Percentiles rank a stretch among this genome's conserved stretches.
These are phyloP conservation scores for Tiliqua scincoides DNA, from an alignment of 2,113 vertebrate genomes.

Conservation along the genomic window DNA sequence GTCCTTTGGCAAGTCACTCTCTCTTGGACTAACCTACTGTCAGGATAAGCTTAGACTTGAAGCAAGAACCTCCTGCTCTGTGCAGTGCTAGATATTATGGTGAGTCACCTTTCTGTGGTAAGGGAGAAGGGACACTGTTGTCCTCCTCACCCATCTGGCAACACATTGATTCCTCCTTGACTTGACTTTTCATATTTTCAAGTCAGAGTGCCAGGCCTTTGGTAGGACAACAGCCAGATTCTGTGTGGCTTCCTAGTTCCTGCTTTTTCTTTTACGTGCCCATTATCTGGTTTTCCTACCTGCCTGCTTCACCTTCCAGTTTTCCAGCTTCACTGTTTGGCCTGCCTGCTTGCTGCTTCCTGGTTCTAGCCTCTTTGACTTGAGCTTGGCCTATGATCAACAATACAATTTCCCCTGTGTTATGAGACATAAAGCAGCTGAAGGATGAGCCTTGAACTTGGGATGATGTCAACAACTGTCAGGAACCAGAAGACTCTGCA, in stretches of 20 bases:
- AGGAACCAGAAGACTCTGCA: too few species aligned
- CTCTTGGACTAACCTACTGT: background rate
- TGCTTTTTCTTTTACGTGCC: too few species aligned
- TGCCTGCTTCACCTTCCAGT: background rate
- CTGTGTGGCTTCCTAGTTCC: background rate
- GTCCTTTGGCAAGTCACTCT: background rate
- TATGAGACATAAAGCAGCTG: background rate
- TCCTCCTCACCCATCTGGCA: background rate
- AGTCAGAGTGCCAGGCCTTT: background rate
- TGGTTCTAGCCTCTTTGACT: background rate
- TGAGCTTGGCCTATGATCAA: background rate
- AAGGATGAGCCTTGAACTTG: too few species aligned
- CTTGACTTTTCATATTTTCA: background rate
- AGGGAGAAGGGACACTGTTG: background rate
- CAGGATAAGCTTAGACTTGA: background rate
- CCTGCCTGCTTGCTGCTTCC: background rate
- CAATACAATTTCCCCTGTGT: background rate
- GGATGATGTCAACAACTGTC: too few species aligned
- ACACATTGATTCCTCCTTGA: background rate
- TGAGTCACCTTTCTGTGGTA: background rate
- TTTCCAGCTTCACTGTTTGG: background rate
- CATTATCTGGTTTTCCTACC: background rate
- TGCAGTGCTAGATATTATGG: background rate
- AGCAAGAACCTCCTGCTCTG: background rate
- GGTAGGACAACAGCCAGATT: background rate